Evolutionary conservation across 92 coral and sea anemone genomes (phyloP), one percentile per base, ranked within the genome.

Genomic region (Palythoa heliodiscus): DNA sequence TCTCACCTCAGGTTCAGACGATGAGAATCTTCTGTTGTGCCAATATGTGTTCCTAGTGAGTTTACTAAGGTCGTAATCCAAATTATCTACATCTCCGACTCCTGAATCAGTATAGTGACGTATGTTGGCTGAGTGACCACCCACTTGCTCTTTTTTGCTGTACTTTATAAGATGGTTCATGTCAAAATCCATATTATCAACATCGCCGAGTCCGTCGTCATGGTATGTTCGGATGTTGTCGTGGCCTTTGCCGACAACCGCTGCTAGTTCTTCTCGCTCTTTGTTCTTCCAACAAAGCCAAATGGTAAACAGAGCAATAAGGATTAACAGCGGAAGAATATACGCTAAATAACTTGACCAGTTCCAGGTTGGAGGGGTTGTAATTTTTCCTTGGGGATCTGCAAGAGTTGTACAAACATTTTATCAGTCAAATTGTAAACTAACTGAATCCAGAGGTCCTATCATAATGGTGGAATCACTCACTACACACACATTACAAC

Each of bases 201-300:
- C 84, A 80, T 64, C 84, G 15, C 48, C 74, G 47, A 67, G 64
- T 35, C 84, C 84, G 11, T 80, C 40, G 23, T 80, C 84, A 75
- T 48, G 73, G 43, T 80, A 80, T 43, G 73, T 15, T 67, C 84
- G 73, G 60, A 80, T 66, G 48, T 80, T 80, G 47, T 52, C 84
- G 74, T 80, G 74, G 12, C 84, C 84, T 9, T 54, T 35, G 1
- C 70, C 84, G 23, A 22, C 29, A 16, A 13, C 74, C 19, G 22
- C 74, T 35, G 22, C 75, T 1, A 75, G 84, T 80, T 80, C 52
- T 19, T 80, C 84, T 23, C 11, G 74, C 47, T 80, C 84, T 68
- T 66, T 80, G 63, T 5, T 80, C 74, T 80, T 80, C 74, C 84
- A 80, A 39, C 84, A 80, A 13, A 80, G 84, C 84, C 84, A 80